Evolutionary conservation across 2,888 invertebrate species (phyloP), one percentile per base, ranked within the genome.

Genomic region (Dexiosoma caninum): DNA sequence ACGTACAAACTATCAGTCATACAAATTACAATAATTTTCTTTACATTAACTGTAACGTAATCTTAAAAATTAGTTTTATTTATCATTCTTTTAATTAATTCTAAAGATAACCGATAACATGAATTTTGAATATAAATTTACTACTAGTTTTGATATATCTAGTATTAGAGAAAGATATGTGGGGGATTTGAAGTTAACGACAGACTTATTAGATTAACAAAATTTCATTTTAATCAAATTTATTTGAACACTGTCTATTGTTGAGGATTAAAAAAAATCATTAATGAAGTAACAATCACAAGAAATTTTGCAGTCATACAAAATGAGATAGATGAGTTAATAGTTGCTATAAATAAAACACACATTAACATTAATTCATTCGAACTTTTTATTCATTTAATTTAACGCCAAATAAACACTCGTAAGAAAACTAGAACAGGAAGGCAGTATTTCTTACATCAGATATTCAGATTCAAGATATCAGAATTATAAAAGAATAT

Each of bases 1-100:
- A 80, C 89, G 89, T 89, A 89, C 89, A 89, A 89, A 85, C 89
- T 90, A 89, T 90, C 89, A 89, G 88, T 89, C 89, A 89, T 89
- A 88, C 89, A 89, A 82, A 82, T 82, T 81, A 77, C 77, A 81
- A 77, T 81, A 57, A 59, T 78, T 64, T 59, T 57, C 14, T 64
- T 64, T n/a, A n/a, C n/a, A n/a, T 71, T 71, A 66, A 42, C 57
- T 16, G 14, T 71, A 66, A 51, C 16, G 10, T 51, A 55, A 44
- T 21, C 62, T 9, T 53, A 42, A 42, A 66, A 57, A 49, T 72
- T 55, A 71, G 21, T 23, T 67, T 53, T 40, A n/a, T 23, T 23
- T 27, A 27, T 27, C 6, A 5, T 59, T 32, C 30, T 74, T 23
- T 30, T 64, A 40, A 40, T 27, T 27, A 37, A 44, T 44, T 55